phyloP scores from a whole-genome alignment of 2,888 invertebrate species.

The Oscheius sp. region DNA sequence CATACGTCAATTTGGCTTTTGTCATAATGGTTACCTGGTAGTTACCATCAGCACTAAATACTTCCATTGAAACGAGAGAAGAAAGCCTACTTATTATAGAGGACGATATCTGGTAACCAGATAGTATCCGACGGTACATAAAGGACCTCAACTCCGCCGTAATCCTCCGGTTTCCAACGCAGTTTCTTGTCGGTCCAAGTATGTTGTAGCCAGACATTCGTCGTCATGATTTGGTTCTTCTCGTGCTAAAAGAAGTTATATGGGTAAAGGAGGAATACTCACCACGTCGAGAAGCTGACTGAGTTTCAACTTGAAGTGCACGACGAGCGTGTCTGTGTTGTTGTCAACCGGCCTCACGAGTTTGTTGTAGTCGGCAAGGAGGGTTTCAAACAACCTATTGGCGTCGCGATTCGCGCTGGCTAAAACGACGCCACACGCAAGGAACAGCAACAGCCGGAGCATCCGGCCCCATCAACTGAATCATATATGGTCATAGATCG shows the following conservation, averaged over 20 bases:
- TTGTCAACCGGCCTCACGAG: constrained; percentile 69
- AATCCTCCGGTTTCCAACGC: constrained; percentile 69
- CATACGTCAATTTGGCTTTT: constrained; percentile 68
- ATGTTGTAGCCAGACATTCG: constrained; percentile 71
- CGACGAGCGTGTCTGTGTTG: constrained; percentile 75
- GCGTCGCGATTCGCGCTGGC: constrained; percentile 56
- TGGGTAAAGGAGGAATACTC: constrained; percentile 49
- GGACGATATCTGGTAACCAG: constrained; percentile 69
- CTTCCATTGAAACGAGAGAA: not conserved
- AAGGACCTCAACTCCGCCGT: constrained; percentile 70
- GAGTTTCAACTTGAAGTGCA: constrained; percentile 77
- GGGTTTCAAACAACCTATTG: constrained; percentile 54
- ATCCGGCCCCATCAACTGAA: constrained; percentile 34
- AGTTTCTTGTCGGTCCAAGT: constrained; percentile 70
- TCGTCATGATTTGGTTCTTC: constrained; percentile 69
- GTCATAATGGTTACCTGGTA: constrained; percentile 71
- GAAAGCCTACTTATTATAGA: constrained; percentile 67
- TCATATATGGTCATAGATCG: not conserved
- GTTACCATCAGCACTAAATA: constrained; percentile 71
- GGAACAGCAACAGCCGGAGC: constrained; percentile 29
- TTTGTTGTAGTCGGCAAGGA: constrained; percentile 66
- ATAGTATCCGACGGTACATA: constrained; percentile 70
- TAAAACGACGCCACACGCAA: constrained; percentile 29
- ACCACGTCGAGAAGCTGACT: constrained; percentile 79
- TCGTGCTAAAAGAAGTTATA: constrained; percentile 78